Base-by-base conservation (phyloP, 2,797 vertebrate species). In the Catharus ustulatus region DNA sequence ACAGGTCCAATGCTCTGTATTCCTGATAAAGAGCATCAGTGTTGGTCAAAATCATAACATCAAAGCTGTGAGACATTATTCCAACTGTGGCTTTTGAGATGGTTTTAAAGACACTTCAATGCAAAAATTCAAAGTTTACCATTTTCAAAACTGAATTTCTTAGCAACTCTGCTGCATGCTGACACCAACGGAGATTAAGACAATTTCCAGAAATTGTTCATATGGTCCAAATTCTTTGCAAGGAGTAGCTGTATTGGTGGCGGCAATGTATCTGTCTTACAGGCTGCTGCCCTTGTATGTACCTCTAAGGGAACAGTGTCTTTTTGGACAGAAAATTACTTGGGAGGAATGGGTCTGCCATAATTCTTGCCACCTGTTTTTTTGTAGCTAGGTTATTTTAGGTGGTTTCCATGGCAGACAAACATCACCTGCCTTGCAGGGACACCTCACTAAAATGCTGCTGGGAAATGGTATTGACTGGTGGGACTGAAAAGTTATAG, bases 231-330 rank as follows among this genome's bases (percentile, higher is more conserved):
- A 11, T 62, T 32, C 55, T 64, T 72, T 10, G 5, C 27, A 8
- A 22, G 55, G 10, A 73, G 24, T 15, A 64, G 40, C 27, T 55
- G n/a, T n/a, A 52, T 13, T 34, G 16, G 23, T 72, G 38, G 27
- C 16, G 34, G 6, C 40, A 55, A 16, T 0, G 0, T 29, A 34
- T 32, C 26, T 69, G 24, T 58, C 21, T 51, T 15, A 29, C n/a
- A 18, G 42, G 24, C 21, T 63, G 29, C n/a, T 46, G 14, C 7
- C 38, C 59, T 20, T 21, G 3, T 19, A 26, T 15, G 7, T 42
- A 38, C 13, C 42, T 58, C 27, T 10, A 1, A 27, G 19, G 24
- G 19, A 45, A 6, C 0, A n/a, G 11, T 23, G 22, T 11, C 12
- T 58, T 68, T 38, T 59, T 63, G 38, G 17, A 57, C 22, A 20